These are phyloP conservation scores for Oenanthe oenanthe DNA, from an alignment of 2,113 vertebrate genomes.

Conservation along the genomic window DNA sequence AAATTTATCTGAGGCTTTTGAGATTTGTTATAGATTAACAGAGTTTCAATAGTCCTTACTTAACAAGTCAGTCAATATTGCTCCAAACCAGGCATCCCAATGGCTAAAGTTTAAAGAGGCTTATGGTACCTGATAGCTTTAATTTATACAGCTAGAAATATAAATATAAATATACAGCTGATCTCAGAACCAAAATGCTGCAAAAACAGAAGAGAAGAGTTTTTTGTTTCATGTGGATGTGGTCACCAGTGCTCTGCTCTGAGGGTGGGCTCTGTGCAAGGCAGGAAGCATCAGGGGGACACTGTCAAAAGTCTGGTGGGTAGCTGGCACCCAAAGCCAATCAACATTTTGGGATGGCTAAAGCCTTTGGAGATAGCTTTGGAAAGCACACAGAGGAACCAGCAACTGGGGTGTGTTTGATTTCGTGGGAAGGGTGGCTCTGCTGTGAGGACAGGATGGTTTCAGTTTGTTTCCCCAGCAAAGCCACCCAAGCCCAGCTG, in stretches of 20 bases:
- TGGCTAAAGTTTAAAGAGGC: not conserved
- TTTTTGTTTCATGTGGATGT: not conserved
- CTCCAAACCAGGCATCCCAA: not conserved
- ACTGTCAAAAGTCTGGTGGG: rapidly evolving
- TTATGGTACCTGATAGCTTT: not conserved
- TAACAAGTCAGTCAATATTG: not conserved
- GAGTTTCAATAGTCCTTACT: not conserved
- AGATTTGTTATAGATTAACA: not conserved
- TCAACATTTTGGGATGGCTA: rapidly evolving
- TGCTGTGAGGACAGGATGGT: not conserved
- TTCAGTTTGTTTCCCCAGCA: not conserved
- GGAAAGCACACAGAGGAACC: not conserved
- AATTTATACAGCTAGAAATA: not conserved
- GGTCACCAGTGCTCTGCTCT: not conserved
- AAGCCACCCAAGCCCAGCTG: not conserved
- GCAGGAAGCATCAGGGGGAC: not conserved
- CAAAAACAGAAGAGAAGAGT: not conserved
- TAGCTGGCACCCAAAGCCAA: not conserved
- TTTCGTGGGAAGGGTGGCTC: not conserved
- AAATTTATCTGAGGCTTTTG: not conserved
- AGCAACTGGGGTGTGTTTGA: not conserved
- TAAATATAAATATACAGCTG: not conserved
- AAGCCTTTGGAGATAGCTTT: not conserved
- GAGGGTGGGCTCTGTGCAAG: not conserved
- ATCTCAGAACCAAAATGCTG: not conserved